Conservation (phyloP, 1,140 invertebrate species). For the Drosophila lacertosa region DNA sequence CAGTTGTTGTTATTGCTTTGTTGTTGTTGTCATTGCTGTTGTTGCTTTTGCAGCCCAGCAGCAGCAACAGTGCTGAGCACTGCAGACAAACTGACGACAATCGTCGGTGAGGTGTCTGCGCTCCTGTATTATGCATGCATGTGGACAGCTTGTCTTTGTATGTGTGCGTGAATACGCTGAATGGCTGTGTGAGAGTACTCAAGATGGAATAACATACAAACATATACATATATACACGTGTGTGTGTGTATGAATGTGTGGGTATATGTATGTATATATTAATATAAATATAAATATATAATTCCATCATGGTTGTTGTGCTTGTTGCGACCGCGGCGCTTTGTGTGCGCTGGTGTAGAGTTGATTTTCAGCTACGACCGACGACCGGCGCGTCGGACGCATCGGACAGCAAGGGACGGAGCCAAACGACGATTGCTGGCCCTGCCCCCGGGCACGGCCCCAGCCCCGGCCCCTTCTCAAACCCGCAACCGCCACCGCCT, state of each 20-base stretch:
- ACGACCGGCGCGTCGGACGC: conserved; percentile 50
- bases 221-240: conserved; percentile 1
- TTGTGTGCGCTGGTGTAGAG: conserved; percentile 53
- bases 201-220: conserved; percentile 12
- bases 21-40: conserved; percentile 24
- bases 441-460: conserved; percentile 36
- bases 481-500: conserved; percentile 25
- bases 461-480: no score
- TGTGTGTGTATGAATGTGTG: neutral
- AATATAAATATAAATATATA: conserved; percentile 25
- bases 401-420: conserved; percentile 69
- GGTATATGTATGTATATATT: conserved; percentile 28
- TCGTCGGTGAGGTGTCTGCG: conserved; percentile 77
- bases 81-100: conserved; percentile 80
- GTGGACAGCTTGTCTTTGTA: neutral
- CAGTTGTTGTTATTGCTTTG: conserved; percentile 25
- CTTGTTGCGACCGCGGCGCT: conserved; percentile 55
- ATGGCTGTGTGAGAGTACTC: conserved; percentile 14
- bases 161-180: conserved; percentile 17
- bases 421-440: conserved; percentile 43
- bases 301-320: conserved; percentile 42
- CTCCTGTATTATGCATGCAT: conserved; percentile 38
- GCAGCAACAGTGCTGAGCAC: conserved; percentile 62
- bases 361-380: conserved; percentile 45
- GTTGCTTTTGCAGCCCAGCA: conserved; percentile 32